Evolutionary conservation across 2,113 vertebrate species (phyloP), one percentile per base, ranked within the genome.

Genomic region (Mesitornis unicolor): DNA sequence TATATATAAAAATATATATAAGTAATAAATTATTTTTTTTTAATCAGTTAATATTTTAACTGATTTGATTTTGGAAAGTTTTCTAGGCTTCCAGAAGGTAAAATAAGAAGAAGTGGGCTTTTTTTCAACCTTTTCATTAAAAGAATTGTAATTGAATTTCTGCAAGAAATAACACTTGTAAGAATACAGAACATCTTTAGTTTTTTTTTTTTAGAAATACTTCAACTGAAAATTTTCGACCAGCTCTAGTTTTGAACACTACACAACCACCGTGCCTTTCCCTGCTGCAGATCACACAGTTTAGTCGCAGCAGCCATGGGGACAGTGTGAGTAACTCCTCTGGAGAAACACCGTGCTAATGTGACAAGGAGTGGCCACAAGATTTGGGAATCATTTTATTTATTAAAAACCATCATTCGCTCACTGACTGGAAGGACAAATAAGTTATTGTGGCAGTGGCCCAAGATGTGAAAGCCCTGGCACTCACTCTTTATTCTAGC

Each of bases 391-490:
- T 89, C 0, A 61, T 93, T 95, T 92, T 56, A 67, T 93, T 90
- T 94, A 93, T 96, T 93, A 89, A 90, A 93, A 94, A 10, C 36
- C 69, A 93, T 89, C 53, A 71, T 53, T 96, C 79, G 73, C 48
- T 53, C 1, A 1, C 53, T 87, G 85, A 71, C 56, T 93, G 81
- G 90, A 93, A 93, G 73, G 53, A 84, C 57, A 89, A 88, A 75
- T 15, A 84, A 57, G 18, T 89, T 90, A 36, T 15, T 75, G 61
- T 70, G 69, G 31, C 57, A 88, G 20, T 45, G 18, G 56, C 86
- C 88, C 80, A 90, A 88, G 64, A 90, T 4, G 5, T 60, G 38
- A 74, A 90, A 90, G 14, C 56, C 6, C 79, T 88, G 71, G 71
- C 43, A 42, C 9, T 59, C 17, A 2, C 42, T 87, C 43, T 51